Base-by-base conservation (phyloP, 2,797 vertebrate genomes). In the Mionectes olivaceus region DNA sequence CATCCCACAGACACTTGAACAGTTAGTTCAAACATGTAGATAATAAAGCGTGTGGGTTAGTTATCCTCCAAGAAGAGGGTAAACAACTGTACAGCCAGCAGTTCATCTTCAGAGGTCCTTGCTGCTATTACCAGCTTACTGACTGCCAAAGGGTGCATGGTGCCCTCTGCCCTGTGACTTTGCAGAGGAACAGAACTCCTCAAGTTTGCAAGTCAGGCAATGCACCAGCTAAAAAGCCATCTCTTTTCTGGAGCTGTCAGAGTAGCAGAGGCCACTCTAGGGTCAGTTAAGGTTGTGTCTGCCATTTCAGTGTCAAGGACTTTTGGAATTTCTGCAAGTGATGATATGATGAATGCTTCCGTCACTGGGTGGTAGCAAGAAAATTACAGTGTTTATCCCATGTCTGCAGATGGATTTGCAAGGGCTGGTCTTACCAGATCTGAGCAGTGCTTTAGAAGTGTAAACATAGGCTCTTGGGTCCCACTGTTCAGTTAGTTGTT, bases 111-210 rank as follows among this genome's bases (percentile, higher is more conserved):
- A 60, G 67, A 59, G 7, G 9, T 60, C 49, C 49, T 74, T 60
- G 33, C 44, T 37, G 67, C 44, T 41, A 5, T 74, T 84, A 33
- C 10, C 47, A 47, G 32, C 8, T n/a, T 56, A 33, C 33, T 24
- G 41, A 37, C 33, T 32, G 71, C 59, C 0, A 0, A 50, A 46
- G 67, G 30, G 5, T 2, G 1, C 10, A 5, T 2, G 5, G 17
- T 53, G 50, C 25, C 28, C 35, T 55, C 41, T 80, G n/a, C n/a
- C 16, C 56, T 55, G 22, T 37, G 39, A 15, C 57, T 87, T 73
- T 63, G 57, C 65, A 78, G 33, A 68, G 35, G 37, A 86, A 15
- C 23, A 50, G 44, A 80, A 37, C 17, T 77, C 44, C 9, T 69
- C 47, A 60, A 37, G 15, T 73, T 56, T 60, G 5, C 35, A 53